phyloP scores from a whole-genome alignment of 2,113 vertebrate genomes.

The Protobothrops flavoviridis region DNA sequence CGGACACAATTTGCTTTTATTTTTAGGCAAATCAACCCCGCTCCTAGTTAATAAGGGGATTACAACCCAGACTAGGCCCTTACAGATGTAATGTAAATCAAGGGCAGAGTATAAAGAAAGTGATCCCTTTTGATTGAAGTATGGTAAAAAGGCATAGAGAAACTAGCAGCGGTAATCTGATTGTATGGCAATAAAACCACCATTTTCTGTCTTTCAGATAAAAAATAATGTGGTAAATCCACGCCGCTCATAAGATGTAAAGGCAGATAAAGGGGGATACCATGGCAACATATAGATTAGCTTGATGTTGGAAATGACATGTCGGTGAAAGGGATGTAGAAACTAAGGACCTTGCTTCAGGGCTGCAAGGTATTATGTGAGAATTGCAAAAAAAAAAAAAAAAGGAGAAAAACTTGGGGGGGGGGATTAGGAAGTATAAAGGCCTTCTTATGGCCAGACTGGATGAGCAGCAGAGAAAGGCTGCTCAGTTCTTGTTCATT shows the following conservation, averaged over 20 bases:
- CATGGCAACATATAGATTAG: conserved; percentile 84
- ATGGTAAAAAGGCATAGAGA: conserved; percentile 80
- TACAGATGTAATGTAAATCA: conserved; percentile 89
- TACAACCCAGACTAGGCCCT: conserved; percentile 90
- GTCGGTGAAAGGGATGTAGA: conserved; percentile 74
- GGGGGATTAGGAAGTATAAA: conserved; percentile 76
- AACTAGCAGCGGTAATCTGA: conserved; percentile 81
- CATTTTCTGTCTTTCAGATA: conserved; percentile 81
- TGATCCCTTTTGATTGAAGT: conserved; percentile 90
- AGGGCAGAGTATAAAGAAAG: conserved; percentile 86
- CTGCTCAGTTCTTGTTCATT: conserved; percentile 81
- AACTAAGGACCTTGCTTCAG: conserved; percentile 72
- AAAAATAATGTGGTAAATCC: conserved; percentile 79
- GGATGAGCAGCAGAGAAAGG: conserved; percentile 69
- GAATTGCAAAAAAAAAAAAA: conserved; percentile 41
- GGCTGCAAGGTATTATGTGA: conserved; percentile 78
- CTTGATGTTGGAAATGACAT: conserved; percentile 81
- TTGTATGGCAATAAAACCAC: conserved; percentile 83
- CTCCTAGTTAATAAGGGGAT: conserved; percentile 98
- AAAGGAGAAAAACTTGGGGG: conserved; percentile 65
- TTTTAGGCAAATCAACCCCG: conserved; percentile 90
- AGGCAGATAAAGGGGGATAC: conserved; percentile 76
- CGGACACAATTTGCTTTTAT: conserved; percentile 92
- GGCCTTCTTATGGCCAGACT: conserved; percentile 70
- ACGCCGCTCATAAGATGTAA: conserved; percentile 80